A percentile compares a stretch with the other conserved stretches of the same genome.
Conservation (phyloP, 2,797 vertebrate genomes). For the Fratercula arctica region DNA sequence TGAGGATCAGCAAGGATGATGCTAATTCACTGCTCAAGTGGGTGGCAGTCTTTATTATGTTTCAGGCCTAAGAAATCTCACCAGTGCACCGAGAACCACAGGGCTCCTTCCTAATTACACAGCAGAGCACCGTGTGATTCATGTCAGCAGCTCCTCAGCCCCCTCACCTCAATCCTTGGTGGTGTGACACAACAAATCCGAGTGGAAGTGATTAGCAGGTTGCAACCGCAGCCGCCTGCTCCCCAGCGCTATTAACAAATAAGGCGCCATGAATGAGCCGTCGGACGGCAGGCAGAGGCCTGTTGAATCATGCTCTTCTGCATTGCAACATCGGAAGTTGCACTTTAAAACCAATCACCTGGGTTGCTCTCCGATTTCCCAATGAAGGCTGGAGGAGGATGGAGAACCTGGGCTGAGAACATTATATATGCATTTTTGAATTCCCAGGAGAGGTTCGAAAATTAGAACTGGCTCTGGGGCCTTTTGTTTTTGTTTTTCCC, state of each 20-base stretch:
- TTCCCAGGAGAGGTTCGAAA: neutral
- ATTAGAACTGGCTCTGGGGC: neutral
- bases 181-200: slow-evolving; percentile 13
- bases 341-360: neutral
- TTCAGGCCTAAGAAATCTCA: slow-evolving; percentile 27
- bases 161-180: neutral
- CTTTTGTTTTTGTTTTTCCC: slow-evolving; percentile 32
- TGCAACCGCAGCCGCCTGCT: neutral
- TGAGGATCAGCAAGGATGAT: neutral
- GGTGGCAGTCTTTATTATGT: neutral
- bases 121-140: neutral
- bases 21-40: neutral
- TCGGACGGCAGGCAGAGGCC: neutral
- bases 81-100: neutral
- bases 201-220: slow-evolving; percentile 56
- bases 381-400: neutral
- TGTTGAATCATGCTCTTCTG: slow-evolving; percentile 14
- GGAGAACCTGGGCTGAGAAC: neutral
- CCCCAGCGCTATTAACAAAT: neutral
- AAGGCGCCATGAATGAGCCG: neutral
- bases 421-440: neutral
- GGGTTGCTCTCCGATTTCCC: slow-evolving; percentile 8
- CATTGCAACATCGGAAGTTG: slow-evolving; percentile 54
- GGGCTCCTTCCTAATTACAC: slow-evolving; percentile 41
- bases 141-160: slow-evolving; percentile 21